Evolutionary conservation across 2,888 invertebrate genomes (phyloP).

Genomic region (Choristoneura rosaceana): DNA sequence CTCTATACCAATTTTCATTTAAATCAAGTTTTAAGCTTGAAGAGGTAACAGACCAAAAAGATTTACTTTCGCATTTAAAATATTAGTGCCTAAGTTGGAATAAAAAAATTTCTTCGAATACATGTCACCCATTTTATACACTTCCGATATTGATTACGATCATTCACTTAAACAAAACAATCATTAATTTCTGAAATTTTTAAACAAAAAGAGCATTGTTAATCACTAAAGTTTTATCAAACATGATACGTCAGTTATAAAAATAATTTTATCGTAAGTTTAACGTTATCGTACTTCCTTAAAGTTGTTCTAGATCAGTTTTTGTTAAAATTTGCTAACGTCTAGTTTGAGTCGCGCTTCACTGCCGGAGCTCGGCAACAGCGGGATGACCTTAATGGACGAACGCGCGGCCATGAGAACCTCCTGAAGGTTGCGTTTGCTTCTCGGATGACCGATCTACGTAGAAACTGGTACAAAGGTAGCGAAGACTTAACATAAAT

Average conservation of each 20-base stretch:
- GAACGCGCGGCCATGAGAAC: conserved; percentile 75
- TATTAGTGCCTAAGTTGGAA: too few species aligned
- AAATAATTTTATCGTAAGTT: conserved; percentile 27
- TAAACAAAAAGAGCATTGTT: neutral
- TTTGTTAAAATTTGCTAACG: conserved; percentile 20
- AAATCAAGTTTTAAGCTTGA: too few species aligned
- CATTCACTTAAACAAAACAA: neutral
- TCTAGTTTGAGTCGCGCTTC: conserved; percentile 14
- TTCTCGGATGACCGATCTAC: conserved; percentile 58
- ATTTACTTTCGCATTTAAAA: too few species aligned
- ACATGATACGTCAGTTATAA: conserved; percentile 15
- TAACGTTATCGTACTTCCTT: conserved; percentile 23
- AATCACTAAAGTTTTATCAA: conserved; percentile 8
- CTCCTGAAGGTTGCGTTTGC: conserved; percentile 72
- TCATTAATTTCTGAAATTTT: conserved; percentile 2
- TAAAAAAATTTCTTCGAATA: neutral
- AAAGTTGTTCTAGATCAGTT: conserved; percentile 37
- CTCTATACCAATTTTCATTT: neutral
- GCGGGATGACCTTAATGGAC: conserved; percentile 75
- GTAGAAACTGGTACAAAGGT: conserved; percentile 10
- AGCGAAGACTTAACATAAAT: conserved; percentile 4
- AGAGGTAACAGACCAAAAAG: too few species aligned
- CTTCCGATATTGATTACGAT: neutral
- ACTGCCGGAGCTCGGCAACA: conserved; percentile 40
- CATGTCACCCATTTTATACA: too few species aligned